These are phyloP conservation scores for Scomber scombrus DNA, from an alignment of 2,113 vertebrate genomes.

Conservation along the genomic window DNA sequence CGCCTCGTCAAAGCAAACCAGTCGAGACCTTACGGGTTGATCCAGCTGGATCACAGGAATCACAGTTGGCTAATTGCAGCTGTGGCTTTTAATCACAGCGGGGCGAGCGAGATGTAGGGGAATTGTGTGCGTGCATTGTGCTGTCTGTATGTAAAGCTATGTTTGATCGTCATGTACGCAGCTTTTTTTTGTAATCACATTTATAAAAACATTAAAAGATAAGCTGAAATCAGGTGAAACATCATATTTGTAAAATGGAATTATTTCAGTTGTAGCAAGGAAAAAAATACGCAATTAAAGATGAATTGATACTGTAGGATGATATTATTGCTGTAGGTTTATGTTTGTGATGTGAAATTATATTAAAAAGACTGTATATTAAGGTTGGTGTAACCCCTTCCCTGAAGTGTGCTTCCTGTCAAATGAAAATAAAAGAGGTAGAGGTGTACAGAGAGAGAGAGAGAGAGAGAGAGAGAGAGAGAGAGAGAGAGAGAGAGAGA, in stretches of 20 bases:
- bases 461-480: background rate
- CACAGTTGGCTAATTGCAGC: background rate
- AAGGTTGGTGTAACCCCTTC: background rate
- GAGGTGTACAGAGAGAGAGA: background rate
- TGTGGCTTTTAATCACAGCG: background rate
- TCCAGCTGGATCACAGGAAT: background rate
- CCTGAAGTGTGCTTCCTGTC: background rate
- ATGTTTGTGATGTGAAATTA: background rate
- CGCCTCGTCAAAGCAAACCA: background rate
- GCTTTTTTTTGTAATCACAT: too few relatives aligned
- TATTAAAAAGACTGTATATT: background rate
- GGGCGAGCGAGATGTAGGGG: background rate
- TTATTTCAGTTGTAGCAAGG: background rate
- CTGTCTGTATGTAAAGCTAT: too few relatives aligned
- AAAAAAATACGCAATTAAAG: background rate
- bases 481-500: background rate
- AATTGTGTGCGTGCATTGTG: background rate
- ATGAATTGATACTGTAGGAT: too few relatives aligned
- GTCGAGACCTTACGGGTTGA: constrained; percentile 1
- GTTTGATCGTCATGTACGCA: too few relatives aligned
- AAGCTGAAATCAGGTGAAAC: too few relatives aligned
- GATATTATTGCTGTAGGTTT: too few relatives aligned
- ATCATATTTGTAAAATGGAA: too few relatives aligned
- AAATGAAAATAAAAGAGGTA: background rate
- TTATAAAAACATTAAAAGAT: too few relatives aligned